phyloP scores from a whole-genome alignment of 2,113 vertebrate genomes.

The Xiphophorus couchianus region DNA sequence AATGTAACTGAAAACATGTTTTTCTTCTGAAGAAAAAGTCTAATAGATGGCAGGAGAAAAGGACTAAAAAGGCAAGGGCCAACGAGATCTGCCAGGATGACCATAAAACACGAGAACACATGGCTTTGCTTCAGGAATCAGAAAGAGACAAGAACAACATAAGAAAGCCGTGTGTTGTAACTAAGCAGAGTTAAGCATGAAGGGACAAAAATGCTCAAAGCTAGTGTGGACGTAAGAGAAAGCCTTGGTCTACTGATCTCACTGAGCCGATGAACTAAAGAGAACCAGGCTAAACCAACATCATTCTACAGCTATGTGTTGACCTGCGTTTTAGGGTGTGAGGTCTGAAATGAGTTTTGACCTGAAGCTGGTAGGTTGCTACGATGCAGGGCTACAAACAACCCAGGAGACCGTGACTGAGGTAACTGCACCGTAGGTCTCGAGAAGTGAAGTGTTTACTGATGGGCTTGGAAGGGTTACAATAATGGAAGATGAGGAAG shows the following conservation, averaged over 20 bases:
- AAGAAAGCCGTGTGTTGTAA: constrained; percentile 22
- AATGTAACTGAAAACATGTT: not conserved
- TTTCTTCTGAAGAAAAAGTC: not conserved
- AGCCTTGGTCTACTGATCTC: constrained; percentile 54
- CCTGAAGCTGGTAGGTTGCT: constrained; percentile 23
- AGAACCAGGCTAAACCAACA: constrained; percentile 10
- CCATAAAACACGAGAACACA: constrained; percentile 33
- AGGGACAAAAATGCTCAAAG: constrained; percentile 33
- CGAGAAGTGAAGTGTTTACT: constrained; percentile 46
- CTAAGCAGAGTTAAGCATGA: constrained; percentile 20
- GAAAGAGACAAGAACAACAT: constrained; percentile 33
- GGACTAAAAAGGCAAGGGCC: constrained; percentile 6
- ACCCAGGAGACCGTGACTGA: constrained; percentile 37
- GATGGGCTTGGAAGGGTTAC: constrained; percentile 31
- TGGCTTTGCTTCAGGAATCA: not conserved
- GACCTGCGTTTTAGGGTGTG: constrained; percentile 27
- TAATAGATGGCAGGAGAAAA: constrained; percentile 13
- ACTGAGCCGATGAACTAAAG: constrained; percentile 30
- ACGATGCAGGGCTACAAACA: constrained; percentile 32
- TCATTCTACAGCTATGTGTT: constrained; percentile 15
- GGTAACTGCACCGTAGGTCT: constrained; percentile 30
- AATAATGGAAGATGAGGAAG: constrained; percentile 10
- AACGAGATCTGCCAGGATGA: constrained; percentile 20
- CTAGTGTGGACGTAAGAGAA: constrained; percentile 26
- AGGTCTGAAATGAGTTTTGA: constrained; percentile 38